phyloP scores from a whole-genome alignment of 2,113 vertebrate species.

The Xenopus laevis region DNA sequence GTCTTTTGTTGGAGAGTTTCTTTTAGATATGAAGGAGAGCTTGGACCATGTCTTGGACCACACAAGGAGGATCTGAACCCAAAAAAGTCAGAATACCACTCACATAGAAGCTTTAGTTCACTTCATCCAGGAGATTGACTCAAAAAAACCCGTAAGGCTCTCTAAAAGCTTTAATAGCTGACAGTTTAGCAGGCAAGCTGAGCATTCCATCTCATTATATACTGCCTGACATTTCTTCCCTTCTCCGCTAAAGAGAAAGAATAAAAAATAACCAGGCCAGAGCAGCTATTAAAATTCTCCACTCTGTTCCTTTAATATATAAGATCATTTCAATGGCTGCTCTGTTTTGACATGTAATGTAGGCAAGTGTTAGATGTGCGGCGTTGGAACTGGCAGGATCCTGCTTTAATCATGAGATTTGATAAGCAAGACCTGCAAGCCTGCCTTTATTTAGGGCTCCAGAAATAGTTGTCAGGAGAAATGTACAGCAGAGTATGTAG shows the following conservation, averaged over 20 bases:
- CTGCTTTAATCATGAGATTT: conserved; percentile 26
- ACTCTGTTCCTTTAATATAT: conserved; percentile 9
- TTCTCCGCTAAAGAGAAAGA: not conserved
- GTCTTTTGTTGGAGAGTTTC: too few species aligned
- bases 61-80: too few species aligned
- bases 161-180: conserved; percentile 2
- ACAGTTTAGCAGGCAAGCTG: conserved; percentile 1
- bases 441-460: conserved; percentile 15
- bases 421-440: conserved; percentile 21
- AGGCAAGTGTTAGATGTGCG: conserved; percentile 26
- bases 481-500: not conserved
- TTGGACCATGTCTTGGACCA: too few species aligned
- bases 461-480: conserved; percentile 24
- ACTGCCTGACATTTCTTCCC: conserved; percentile 18
- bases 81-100: too few species aligned
- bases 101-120: not conserved
- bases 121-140: not conserved
- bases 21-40: too few species aligned
- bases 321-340: conserved; percentile 21
- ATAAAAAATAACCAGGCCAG: not conserved
- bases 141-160: not conserved
- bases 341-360: conserved; percentile 29
- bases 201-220: conserved; percentile 21
- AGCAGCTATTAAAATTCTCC: conserved; percentile 21
- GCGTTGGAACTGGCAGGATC: conserved; percentile 13